Conservation (phyloP, 2,888 invertebrate species). For the Lacanobia wlatinum region DNA sequence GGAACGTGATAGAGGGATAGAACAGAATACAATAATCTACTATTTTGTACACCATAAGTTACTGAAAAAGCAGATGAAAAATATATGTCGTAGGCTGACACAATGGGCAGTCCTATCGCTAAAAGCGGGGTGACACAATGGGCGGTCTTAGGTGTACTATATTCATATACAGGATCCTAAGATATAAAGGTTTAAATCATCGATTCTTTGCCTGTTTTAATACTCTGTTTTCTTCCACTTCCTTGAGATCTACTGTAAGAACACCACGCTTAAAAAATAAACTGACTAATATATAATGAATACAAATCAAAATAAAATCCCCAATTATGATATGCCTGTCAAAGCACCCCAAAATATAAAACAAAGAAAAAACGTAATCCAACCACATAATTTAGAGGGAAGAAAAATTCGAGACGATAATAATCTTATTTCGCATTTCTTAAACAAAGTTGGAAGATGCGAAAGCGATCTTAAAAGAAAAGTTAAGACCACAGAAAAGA, state of each 20-base stretch:
- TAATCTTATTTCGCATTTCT: conserved; percentile 61
- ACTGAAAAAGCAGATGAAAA: no score
- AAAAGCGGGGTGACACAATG: no score
- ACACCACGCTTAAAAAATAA: neutral
- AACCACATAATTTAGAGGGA: conserved; percentile 42
- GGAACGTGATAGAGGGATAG: neutral
- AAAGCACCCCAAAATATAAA: conserved; percentile 33
- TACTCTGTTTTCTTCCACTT: neutral
- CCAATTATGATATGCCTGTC: conserved; percentile 34
- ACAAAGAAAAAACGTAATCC: conserved; percentile 38
- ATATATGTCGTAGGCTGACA: no score
- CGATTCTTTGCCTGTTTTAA: no score
- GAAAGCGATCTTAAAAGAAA: conserved; percentile 65
- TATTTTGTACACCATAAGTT: no score
- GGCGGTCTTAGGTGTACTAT: no score
- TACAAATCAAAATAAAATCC: conserved; percentile 37
- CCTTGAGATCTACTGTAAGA: neutral
- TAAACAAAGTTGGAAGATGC: conserved; percentile 57
- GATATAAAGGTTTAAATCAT: no score
- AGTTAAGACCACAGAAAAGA: conserved; percentile 31
- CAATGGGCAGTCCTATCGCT: no score
- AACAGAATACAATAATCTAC: no score
- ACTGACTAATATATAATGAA: conserved; percentile 14
- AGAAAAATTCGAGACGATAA: conserved; percentile 47
- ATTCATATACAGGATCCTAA: no score